Base-by-base conservation (phyloP, 2,888 invertebrate species). In the Nowickia ferox region DNA sequence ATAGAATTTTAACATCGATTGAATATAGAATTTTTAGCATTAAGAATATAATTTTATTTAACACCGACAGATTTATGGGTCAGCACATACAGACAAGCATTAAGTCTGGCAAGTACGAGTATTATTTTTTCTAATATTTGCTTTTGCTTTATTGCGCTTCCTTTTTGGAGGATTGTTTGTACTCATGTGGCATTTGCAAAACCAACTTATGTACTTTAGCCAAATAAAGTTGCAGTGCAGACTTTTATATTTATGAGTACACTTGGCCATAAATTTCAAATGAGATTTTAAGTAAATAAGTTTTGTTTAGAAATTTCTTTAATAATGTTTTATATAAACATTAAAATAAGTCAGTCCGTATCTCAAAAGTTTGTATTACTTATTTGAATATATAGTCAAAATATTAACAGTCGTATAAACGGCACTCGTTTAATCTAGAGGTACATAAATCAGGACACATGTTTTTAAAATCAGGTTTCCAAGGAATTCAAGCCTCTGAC, bases 261-360 rank as follows among this genome's bases (percentile, higher is more conserved):
- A 30, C 17, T 44, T 76, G 46, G 30, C 22, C 76, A 76, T 66
- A 76, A 76, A 55, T 76, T 76, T 65, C 6, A 65, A 17, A 65
- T 55, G 65, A 55, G 65, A 65, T 55, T 65, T 76, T 55, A 65
- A 65, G 44, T 75, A 55, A 76, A 66, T 55, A 76, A 76, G 38
- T 75, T 75, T 19, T 22, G 8, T 51, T 48, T 8, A 38, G 13
- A 30, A 46, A 75, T 15, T 44, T 75, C 15, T 42, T 53, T n/a
- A n/a, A n/a, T n/a, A n/a, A n/a, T n/a, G n/a, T n/a, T n/a, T n/a
- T n/a, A n/a, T n/a, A n/a, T n/a, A n/a, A n/a, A n/a, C n/a, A n/a
- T n/a, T n/a, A n/a, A n/a, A n/a, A n/a, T n/a, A n/a, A n/a, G n/a
- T n/a, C n/a, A n/a, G n/a, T n/a, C n/a, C n/a, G n/a, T n/a, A n/a